Evolutionary conservation across 2,113 vertebrate species (phyloP).

Genomic region (Myotis lucifugus): DNA sequence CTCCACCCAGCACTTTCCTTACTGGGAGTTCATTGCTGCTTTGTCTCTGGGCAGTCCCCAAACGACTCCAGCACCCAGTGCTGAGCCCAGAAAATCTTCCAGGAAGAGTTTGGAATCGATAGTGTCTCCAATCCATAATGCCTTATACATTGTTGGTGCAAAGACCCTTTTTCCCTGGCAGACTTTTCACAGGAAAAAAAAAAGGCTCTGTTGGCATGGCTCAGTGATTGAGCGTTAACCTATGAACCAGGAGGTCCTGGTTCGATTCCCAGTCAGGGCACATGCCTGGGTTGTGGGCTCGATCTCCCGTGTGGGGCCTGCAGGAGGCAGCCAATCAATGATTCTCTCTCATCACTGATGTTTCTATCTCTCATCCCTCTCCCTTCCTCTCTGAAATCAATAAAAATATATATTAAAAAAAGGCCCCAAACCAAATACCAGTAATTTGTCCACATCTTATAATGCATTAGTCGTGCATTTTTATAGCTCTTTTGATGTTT

Average conservation of each 20-base stretch:
- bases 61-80: neutral
- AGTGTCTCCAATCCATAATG: neutral
- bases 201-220: too few species aligned
- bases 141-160: neutral
- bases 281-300: too few species aligned
- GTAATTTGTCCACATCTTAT: conserved; percentile 43
- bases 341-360: too few species aligned
- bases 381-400: too few species aligned
- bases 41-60: neutral
- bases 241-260: too few species aligned
- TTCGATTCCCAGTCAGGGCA: too few species aligned
- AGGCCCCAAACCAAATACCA: neutral
- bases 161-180: conserved; percentile 7
- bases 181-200: neutral
- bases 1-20: neutral
- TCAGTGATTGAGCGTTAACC: too few species aligned
- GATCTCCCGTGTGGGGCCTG: too few species aligned
- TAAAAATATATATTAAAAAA: neutral
- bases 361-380: too few species aligned
- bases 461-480: conserved; percentile 27
- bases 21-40: neutral
- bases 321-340: too few species aligned
- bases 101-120: neutral
- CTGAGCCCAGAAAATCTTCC: neutral
- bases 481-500: conserved; percentile 30